A percentile compares a stretch with the other conserved stretches of the same genome.
phyloP scores from a whole-genome alignment of 2,113 vertebrate genomes.

The Lamprotornis superbus region DNA sequence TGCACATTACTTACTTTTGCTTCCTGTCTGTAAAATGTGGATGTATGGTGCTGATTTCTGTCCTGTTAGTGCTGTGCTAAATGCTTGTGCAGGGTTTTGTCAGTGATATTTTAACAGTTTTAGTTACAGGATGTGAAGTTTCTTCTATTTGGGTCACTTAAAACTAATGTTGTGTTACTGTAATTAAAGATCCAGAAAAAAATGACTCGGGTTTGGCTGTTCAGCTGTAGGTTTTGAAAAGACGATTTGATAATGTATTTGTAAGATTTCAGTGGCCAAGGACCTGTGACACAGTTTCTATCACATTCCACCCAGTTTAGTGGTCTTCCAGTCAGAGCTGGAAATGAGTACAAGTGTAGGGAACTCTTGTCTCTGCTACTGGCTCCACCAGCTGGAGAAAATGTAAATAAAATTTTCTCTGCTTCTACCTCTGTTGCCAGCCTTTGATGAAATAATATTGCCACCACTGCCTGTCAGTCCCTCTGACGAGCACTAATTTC shows the following conservation, averaged over 20 bases:
- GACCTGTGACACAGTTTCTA: neutral
- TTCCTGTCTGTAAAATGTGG: neutral
- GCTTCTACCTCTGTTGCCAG: neutral
- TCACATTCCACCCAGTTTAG: neutral
- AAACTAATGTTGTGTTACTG: neutral
- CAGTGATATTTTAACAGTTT: neutral
- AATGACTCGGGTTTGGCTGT: neutral
- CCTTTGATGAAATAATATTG: neutral
- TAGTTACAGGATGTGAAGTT: neutral
- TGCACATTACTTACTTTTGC: rapidly evolving
- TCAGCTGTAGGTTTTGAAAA: neutral
- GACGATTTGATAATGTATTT: neutral
- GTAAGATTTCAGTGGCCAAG: neutral
- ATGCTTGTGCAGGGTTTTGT: neutral
- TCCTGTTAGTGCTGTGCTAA: neutral
- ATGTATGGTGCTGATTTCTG: neutral
- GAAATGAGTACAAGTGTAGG: neutral
- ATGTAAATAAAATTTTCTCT: rapidly evolving
- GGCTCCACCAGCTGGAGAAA: neutral
- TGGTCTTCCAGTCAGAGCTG: neutral
- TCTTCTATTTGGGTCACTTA: neutral
- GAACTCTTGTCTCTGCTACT: neutral
- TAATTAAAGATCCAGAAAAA: neutral
- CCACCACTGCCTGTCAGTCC: neutral
- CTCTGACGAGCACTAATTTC: neutral